Percentiles rank a stretch among this genome's conserved stretches.
Evolutionary conservation across 2,113 vertebrate species (phyloP).

Genomic region (Melospiza georgiana): DNA sequence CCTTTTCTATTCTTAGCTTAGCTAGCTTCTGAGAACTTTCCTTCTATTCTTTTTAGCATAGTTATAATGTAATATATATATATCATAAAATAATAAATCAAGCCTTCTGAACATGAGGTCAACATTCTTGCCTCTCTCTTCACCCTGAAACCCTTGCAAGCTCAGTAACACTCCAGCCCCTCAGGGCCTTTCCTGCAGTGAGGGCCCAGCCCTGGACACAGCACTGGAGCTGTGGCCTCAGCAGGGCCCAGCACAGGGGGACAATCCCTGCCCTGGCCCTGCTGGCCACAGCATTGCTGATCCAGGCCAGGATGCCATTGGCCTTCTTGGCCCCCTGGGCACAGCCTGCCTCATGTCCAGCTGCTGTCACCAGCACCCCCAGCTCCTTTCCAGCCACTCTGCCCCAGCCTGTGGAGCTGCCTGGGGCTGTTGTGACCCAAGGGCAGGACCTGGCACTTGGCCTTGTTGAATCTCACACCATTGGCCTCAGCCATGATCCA

Average conservation of each 20-base stretch:
- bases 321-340: not conserved
- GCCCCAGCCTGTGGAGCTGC: not conserved
- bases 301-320: not conserved
- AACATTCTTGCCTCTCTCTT: too few species aligned
- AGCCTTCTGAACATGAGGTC: too few species aligned
- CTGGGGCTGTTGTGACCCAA: not conserved
- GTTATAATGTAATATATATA: too few species aligned
- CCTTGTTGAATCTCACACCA: not conserved
- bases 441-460: too few species aligned
- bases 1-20: too few species aligned
- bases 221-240: not conserved
- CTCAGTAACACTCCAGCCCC: not conserved
- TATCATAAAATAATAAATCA: too few species aligned
- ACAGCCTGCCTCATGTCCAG: not conserved
- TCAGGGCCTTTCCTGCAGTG: not conserved
- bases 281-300: not conserved
- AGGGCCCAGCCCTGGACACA: not conserved
- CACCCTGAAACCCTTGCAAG: too few species aligned
- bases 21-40: too few species aligned
- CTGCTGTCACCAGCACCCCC: not conserved
- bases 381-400: not conserved
- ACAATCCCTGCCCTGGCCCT: not conserved
- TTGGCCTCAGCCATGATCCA: fast-evolving
- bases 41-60: too few species aligned
- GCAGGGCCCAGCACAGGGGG: not conserved